Base-by-base conservation (phyloP, 1,140 invertebrate genomes). In the Pararge aegeria region DNA sequence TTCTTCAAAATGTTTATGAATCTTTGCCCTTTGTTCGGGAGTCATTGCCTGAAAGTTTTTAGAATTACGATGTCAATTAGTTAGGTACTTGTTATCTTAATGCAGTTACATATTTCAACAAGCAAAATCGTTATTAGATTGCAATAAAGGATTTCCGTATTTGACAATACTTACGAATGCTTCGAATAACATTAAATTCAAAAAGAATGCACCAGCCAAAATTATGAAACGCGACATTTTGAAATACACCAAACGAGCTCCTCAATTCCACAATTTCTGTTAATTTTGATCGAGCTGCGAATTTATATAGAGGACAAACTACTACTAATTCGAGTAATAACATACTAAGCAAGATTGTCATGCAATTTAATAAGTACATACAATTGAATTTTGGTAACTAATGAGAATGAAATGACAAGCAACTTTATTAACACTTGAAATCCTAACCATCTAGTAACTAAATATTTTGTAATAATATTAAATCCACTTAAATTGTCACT, bases 1-100 rank as follows among this genome's bases (percentile, higher is more conserved):
- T 16, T 46, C 42, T 54, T 79, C 75, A 27, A 87, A 85, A 20
- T 87, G 77, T 4, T 73, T 57, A 16, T 78, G 76, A 0, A 89
- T 82, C 48, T 66, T 59, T 1, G 67, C 64, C 34, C 70, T 85
- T 57, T 89, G 83, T 27, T 85, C 85, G 3, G 61, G 67, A 27
- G 78, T 80, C 73, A 87, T 73, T 13, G 83, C 78, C 82, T 87
- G 56, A 42, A 64, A 65, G 40, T 37, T 24, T 21, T 24, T 2
- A 52, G 21, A 49, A 53, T 24, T 4, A 4, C 7, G 2, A 24
- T 24, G 24, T 24, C 7, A 4, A 24, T 4, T 4, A 24, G 2
- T 24, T 4, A 24, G 24, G 2, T 7, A 24, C 7, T 24, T 24
- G 7, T 4, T 24, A 24, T 24, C 7, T 24, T 24, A 24, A 24